Percentiles rank a stretch among this genome's conserved stretches.
These are phyloP conservation scores for Acinonyx jubatus DNA, from an alignment of 2,113 vertebrate genomes.

Conservation along the genomic window DNA sequence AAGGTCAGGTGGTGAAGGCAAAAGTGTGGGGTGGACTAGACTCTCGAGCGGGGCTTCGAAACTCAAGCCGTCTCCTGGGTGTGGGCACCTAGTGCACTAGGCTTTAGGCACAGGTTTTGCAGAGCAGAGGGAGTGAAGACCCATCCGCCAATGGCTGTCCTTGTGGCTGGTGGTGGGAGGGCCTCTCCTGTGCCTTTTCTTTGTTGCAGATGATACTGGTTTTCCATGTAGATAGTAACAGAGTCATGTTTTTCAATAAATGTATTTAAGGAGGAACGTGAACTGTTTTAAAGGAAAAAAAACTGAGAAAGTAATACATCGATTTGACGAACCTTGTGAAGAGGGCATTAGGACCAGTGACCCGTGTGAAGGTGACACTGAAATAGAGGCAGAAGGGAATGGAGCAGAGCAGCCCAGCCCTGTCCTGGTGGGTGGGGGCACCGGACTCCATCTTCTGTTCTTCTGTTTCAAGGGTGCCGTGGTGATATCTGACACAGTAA, in stretches of 20 bases:
- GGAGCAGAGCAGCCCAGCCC: not conserved
- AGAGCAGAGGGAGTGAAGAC: not conserved
- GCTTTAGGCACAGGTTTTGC: not conserved
- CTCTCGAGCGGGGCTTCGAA: not conserved
- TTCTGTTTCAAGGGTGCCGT: not conserved
- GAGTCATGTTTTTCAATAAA: not conserved
- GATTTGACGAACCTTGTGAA: not conserved
- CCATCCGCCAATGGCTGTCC: not conserved
- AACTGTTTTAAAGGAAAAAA: not conserved
- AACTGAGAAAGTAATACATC: not conserved
- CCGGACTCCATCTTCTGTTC: not conserved
- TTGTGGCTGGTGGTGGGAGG: no score
- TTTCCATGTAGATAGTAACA: not conserved
- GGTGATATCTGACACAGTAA: not conserved
- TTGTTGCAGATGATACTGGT: not conserved
- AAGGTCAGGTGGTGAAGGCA: not conserved
- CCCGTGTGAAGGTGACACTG: not conserved
- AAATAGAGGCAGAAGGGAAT: not conserved
- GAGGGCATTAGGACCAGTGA: not conserved
- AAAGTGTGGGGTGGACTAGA: not conserved
- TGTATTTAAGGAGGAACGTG: not conserved
- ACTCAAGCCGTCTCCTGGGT: no score
- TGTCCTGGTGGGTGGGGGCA: not conserved
- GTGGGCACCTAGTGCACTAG: not conserved
- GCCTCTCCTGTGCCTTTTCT: not conserved